Percentiles rank a stretch among this genome's conserved stretches.
phyloP scores from a whole-genome alignment of 2,113 vertebrate species.

The Stigmatopora nigra region DNA sequence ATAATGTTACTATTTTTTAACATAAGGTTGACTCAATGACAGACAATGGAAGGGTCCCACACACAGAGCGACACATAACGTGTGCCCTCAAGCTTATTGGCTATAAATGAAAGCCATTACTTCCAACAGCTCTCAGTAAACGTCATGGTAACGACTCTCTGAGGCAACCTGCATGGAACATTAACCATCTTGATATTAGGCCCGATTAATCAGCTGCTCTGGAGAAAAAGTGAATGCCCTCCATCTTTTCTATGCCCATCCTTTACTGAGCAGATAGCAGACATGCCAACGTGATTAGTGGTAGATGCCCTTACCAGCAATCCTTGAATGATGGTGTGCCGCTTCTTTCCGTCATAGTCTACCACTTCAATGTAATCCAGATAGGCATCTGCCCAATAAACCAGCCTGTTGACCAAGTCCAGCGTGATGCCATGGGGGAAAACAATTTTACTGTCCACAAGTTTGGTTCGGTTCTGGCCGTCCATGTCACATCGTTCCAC shows the following conservation, averaged over 20 bases:
- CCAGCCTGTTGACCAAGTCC: slow-evolving; percentile 89
- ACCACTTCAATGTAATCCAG: slow-evolving; percentile 98
- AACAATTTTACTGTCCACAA: slow-evolving; percentile 96
- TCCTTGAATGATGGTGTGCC: slow-evolving; percentile 96
- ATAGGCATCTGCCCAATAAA: slow-evolving; percentile 97
- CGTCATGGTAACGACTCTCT: slow-evolving; percentile 39
- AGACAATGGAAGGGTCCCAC: not conserved
- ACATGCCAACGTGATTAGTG: not conserved
- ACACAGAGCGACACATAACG: not conserved
- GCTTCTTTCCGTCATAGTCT: slow-evolving; percentile 93
- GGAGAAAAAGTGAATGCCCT: slow-evolving; percentile 57
- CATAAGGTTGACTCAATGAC: not conserved
- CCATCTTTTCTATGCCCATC: slow-evolving; percentile 27
- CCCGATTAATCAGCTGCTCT: slow-evolving; percentile 49
- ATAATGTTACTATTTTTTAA: not conserved
- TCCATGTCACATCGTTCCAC: slow-evolving; percentile 98
- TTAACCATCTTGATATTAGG: slow-evolving; percentile 33
- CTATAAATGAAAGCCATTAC: slow-evolving; percentile 55
- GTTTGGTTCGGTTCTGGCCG: slow-evolving; percentile 93
- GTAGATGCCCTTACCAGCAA: slow-evolving; percentile 78
- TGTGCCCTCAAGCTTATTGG: slow-evolving; percentile 27
- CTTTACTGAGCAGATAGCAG: slow-evolving; percentile 16
- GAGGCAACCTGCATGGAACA: slow-evolving; percentile 14
- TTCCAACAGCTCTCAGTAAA: slow-evolving; percentile 41
- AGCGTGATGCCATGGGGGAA: slow-evolving; percentile 93